Evolutionary conservation across 1,140 invertebrate genomes (phyloP).

Genomic region (Maniola jurtina): DNA sequence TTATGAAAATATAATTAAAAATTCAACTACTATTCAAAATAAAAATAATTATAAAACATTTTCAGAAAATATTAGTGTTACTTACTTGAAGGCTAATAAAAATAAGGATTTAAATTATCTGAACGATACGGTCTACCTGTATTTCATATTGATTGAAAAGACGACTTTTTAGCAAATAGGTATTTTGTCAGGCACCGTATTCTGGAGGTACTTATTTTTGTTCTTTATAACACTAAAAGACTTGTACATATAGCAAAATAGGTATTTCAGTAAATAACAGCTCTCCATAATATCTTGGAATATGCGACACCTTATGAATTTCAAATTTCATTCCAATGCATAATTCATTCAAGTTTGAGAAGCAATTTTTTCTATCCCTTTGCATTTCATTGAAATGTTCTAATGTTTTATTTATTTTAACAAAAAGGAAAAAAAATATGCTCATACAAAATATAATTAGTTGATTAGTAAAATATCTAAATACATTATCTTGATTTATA

Average conservation of each 20-base stretch:
- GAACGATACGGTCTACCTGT: too few relatives aligned
- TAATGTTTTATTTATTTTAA: slow-evolving; percentile 30
- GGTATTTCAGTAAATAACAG: slow-evolving; percentile 43
- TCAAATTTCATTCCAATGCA: slow-evolving; percentile 52
- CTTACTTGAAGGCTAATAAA: too few relatives aligned
- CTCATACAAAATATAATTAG: neutral
- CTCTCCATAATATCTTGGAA: slow-evolving; percentile 27
- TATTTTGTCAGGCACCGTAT: neutral
- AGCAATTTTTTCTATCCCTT: slow-evolving; percentile 44
- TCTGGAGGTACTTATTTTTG: neutral
- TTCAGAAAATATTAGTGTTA: too few relatives aligned
- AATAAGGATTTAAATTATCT: too few relatives aligned
- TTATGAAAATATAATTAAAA: too few relatives aligned
- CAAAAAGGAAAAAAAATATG: neutral
- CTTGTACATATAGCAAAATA: slow-evolving; percentile 4
- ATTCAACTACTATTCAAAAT: too few relatives aligned
- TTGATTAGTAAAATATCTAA: too few relatives aligned
- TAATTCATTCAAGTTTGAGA: slow-evolving; percentile 43
- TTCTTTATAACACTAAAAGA: slow-evolving; percentile 9
- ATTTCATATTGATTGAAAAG: too few relatives aligned
- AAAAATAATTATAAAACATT: too few relatives aligned
- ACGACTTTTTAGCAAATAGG: neutral
- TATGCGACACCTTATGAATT: slow-evolving; percentile 48
- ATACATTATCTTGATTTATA: too few relatives aligned
- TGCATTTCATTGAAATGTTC: slow-evolving; percentile 21